Conservation (phyloP, 92 coral and sea anemone genomes). For the Heteractis magnifica region DNA sequence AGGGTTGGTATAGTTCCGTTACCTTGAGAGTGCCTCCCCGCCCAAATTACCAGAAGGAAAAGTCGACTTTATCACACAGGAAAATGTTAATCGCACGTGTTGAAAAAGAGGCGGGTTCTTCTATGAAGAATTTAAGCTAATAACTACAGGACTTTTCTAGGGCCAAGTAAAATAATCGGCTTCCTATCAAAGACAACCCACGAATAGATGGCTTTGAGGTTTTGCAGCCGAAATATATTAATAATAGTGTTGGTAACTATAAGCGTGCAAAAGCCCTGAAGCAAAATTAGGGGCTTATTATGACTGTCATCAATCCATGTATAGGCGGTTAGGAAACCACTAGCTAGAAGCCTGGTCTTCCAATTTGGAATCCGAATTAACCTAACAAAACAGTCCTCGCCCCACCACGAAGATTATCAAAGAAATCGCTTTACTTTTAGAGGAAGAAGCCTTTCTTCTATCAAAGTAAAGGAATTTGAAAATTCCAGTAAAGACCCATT, state of each 20-base stretch:
- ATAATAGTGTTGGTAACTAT: too few species aligned
- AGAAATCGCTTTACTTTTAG: neutral
- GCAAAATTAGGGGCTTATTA: neutral
- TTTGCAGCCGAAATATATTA: neutral
- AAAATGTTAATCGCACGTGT: constrained; percentile 15
- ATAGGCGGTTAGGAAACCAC: neutral
- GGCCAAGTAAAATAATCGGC: neutral
- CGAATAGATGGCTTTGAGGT: neutral
- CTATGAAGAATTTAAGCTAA: constrained; percentile 8
- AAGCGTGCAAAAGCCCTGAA: neutral
- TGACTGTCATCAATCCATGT: neutral
- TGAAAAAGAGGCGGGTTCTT: constrained; percentile 29
- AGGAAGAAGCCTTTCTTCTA: neutral
- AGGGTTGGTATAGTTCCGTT: neutral
- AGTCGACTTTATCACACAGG: neutral
- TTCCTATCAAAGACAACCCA: neutral
- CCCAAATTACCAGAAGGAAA: neutral
- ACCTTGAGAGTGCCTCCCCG: neutral
- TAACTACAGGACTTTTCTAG: neutral
- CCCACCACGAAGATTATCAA: neutral
- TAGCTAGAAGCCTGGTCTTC: neutral
- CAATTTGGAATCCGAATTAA: neutral
- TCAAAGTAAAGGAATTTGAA: neutral
- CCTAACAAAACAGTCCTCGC: neutral
- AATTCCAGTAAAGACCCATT: neutral